A percentile compares a stretch with the other conserved stretches of the same genome.
phyloP scores from a whole-genome alignment of 2,888 invertebrate species.

The Acrocera orbiculus region DNA sequence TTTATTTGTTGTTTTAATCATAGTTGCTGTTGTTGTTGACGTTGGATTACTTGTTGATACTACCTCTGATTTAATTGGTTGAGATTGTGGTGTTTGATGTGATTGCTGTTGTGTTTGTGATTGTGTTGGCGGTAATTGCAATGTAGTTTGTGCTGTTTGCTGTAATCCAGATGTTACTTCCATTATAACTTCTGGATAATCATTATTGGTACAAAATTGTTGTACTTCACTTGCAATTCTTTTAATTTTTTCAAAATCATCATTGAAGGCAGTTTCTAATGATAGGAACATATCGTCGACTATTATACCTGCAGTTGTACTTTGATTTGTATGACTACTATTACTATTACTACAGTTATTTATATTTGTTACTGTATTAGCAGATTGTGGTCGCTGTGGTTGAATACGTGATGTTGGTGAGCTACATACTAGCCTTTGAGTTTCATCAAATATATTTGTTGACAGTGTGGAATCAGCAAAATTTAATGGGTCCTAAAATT shows the following conservation, averaged over 20 bases:
- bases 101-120: constrained; percentile 29
- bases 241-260: constrained; percentile 71
- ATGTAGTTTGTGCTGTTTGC: constrained; percentile 32
- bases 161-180: constrained; percentile 20
- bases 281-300: constrained; percentile 33
- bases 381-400: constrained; percentile 11
- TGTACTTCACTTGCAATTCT: constrained; percentile 67
- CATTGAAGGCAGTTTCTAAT: constrained; percentile 37
- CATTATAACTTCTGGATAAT: constrained; percentile 28
- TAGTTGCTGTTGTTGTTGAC: constrained; percentile 30
- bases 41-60: constrained; percentile 41
- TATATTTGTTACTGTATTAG: constrained; percentile 11
- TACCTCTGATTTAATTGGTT: constrained; percentile 28
- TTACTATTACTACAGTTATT: constrained; percentile 10
- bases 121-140: constrained; percentile 10
- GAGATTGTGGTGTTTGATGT: constrained; percentile 17
- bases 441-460: constrained; percentile 29
- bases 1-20: constrained; percentile 40
- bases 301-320: constrained; percentile 21
- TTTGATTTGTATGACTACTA: constrained; percentile 10
- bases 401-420: constrained; percentile 6
- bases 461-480: constrained; percentile 29
- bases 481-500: constrained; percentile 24
- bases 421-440: constrained; percentile 16
- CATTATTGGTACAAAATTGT: constrained; percentile 42